A percentile compares a stretch with the other conserved stretches of the same genome.
Evolutionary conservation across 1,140 invertebrate genomes (phyloP).

Genomic region (Megalonaias nervosa): DNA sequence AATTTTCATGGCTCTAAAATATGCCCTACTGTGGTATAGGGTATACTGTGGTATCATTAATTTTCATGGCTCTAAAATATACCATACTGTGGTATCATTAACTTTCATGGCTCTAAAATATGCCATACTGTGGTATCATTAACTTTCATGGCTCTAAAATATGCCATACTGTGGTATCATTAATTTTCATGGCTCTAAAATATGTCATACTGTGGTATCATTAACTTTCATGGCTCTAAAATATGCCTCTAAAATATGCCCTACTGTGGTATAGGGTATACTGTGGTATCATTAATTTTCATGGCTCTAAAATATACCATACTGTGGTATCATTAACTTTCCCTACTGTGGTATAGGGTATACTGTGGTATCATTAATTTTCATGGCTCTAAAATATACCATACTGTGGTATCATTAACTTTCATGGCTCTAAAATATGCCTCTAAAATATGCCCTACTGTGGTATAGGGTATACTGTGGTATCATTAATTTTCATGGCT

Average conservation of each 20-base stretch:
- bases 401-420: not conserved
- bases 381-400: not conserved
- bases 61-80: not conserved
- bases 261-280: not conserved
- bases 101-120: no score
- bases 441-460: no score
- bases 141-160: not conserved
- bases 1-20: not conserved
- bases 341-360: no score
- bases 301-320: not conserved
- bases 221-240: not conserved
- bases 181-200: no score
- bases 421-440: no score
- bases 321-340: no score
- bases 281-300: not conserved
- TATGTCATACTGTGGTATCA: not conserved
- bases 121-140: not conserved
- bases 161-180: no score
- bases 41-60: conserved; percentile 1
- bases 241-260: no score
- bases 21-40: no score
- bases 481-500: not conserved
- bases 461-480: not conserved
- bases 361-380: not conserved
- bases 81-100: no score